Evolutionary conservation across 1,140 invertebrate species (phyloP), one percentile per base, ranked within the genome.

Genomic region (Conus betulinus): DNA sequence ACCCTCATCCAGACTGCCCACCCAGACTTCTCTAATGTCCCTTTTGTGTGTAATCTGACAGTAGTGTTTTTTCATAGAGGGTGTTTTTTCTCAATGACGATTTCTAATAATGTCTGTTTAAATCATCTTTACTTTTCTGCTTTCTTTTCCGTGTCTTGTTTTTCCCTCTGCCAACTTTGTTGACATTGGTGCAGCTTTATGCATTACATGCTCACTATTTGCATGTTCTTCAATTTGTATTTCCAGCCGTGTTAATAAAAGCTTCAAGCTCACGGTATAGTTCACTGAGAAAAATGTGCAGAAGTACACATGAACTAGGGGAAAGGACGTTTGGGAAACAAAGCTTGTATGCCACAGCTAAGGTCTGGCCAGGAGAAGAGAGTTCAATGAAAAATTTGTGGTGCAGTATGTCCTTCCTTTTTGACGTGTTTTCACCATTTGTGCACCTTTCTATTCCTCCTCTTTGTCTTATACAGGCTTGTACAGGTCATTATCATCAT

Each of bases 401-500:
- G 79, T 81, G 79, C 51, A 81, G 79, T 53, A 55, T 23, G 8
- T 81, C 13, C 53, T 15, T 81, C 25, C 76, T 81, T 23, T n/a
- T 53, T 81, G 51, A 81, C 57, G 8, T 53, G 79, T 81, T 53
- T 53, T 53, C 79, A 81, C 79, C 51, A 17, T 82, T 87, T 52
- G 57, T 67, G 78, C 71, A 51, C 25, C 23, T 79, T 81, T 84
- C 52, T 84, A 20, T 51, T 52, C 17, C 20, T 27, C 55, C 67
- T 52, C 53, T n/a, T 84, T 27, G 51, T 39, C 71, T 88, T 74
- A n/a, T 67, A 10, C 17, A 27, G 76, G 27, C 67, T 88, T 88
- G 27, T 52, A 25, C 76, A 71, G 74, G 39, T 63, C 51, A 85
- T 60, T 84, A 71, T 82, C 57, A 79, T 81, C 39, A 89, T 87